These are phyloP conservation scores for Lucilia cuprina DNA, from an alignment of 1,140 invertebrate genomes.

Conservation along the genomic window DNA sequence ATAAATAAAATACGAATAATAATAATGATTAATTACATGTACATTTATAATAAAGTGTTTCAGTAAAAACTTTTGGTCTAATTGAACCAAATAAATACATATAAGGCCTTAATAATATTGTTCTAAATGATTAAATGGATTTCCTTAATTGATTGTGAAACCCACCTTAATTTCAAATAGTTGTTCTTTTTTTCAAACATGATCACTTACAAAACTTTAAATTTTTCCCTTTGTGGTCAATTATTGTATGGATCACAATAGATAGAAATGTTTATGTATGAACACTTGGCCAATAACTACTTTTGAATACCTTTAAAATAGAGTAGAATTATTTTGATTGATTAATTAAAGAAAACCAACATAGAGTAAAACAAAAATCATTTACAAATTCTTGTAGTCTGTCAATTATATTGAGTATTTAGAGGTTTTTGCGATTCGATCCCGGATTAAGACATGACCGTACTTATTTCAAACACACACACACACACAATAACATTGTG, in stretches of 20 bases:
- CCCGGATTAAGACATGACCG: not conserved
- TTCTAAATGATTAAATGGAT: not conserved
- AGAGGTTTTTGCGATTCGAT: not conserved
- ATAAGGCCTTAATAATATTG: too few species aligned
- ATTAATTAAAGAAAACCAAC: not conserved
- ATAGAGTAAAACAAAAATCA: too few species aligned
- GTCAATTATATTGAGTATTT: not conserved
- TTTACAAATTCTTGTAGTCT: not conserved
- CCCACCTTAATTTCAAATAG: not conserved
- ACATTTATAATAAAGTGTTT: not conserved
- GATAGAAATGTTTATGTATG: not conserved
- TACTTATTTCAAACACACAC: not conserved
- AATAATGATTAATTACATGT: too few species aligned
- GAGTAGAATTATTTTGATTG: not conserved
- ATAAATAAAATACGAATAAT: not conserved
- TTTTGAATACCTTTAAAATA: not conserved
- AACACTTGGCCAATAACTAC: not conserved
- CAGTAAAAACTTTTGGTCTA: not conserved
- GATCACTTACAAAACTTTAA: not conserved
- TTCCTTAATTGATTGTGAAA: not conserved
- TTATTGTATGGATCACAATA: not conserved
- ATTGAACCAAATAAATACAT: too few species aligned
- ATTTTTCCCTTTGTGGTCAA: not conserved
- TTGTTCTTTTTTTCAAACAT: not conserved
- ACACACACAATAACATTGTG: too few species aligned